phyloP scores from a whole-genome alignment of 2,888 invertebrate genomes.

The Nemoura dubitans region DNA sequence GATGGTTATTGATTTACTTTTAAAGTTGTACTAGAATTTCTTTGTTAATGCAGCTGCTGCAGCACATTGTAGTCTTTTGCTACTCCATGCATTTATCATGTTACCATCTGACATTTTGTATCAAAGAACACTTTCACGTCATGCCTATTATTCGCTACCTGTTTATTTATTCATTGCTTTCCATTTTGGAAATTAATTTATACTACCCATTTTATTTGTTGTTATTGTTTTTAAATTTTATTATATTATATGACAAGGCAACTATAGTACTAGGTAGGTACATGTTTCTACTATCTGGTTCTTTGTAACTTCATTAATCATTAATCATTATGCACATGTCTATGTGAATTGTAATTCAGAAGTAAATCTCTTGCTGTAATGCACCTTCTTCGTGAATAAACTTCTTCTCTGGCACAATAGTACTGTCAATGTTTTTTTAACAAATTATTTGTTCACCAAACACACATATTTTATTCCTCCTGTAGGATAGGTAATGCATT shows the following conservation, averaged over 20 bases:
- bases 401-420: not conserved
- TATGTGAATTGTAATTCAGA: not conserved
- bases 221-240: constrained; percentile 7
- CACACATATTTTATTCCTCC: too few relatives aligned
- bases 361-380: not conserved
- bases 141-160: too few relatives aligned
- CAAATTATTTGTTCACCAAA: too few relatives aligned
- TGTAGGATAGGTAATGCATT: too few relatives aligned
- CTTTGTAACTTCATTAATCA: not conserved
- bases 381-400: not conserved
- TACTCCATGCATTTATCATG: not conserved
- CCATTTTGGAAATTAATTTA: too few relatives aligned
- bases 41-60: not conserved
- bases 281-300: too few relatives aligned
- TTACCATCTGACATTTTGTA: too few relatives aligned
- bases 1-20: too few relatives aligned
- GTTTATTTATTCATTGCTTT: too few relatives aligned
- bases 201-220: not conserved
- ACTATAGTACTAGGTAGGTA: too few relatives aligned
- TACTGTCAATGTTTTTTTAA: not conserved
- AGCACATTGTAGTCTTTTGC: not conserved
- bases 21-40: not conserved
- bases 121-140: too few relatives aligned
- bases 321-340: not conserved
- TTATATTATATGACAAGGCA: not conserved